Base-by-base conservation (phyloP, 1,140 invertebrate genomes). In the Chymomyza costata region DNA sequence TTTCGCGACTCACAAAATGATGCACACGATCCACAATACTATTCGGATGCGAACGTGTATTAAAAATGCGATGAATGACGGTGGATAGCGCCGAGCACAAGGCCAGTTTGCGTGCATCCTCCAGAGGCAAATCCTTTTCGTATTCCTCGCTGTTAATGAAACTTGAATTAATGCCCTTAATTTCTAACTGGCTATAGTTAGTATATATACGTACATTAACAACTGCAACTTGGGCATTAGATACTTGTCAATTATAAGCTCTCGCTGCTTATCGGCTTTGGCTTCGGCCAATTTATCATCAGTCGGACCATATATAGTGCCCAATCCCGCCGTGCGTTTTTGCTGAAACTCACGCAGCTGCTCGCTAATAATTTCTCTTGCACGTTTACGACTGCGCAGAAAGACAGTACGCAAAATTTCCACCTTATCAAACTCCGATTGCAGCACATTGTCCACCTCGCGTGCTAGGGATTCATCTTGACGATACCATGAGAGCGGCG, bases 291-390 rank as follows among this genome's bases (percentile, higher is more conserved):
- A 87, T 53, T 93, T 90, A 34, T 89, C 87, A 85, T 96, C 95
- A n/a, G 91, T 89, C 1, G 95, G 94, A 10, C 95, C 96, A 87
- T 95, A 98, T 41, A 98, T 90, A 28, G 91, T 93, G 7, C 93
- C 94, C 39, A 97, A 87, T n/a, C 96, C 97, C 18, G 95, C 92
- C 19, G 92, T 94, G 59, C 95, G 87, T 86, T 97, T 97, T 43
- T 92, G 91, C 81, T 96, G 92, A 87, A 98, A 98, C 86, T 97
- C 95, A 32, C 90, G 90, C 21, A 98, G 87, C 80, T 96, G 94
- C 69, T 93, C 92, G 51, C 92, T 93, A 18, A 98, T 88, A 76
- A 96, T 93, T 58, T 96, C 93, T 83, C 94, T 94, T 8, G 95
- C 95, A 65, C 92, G 91, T 45, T 89, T 89, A 30, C 95, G 89